Evolutionary conservation across 2,113 vertebrate species (phyloP).

Genomic region (Lucifuga dentata): DNA sequence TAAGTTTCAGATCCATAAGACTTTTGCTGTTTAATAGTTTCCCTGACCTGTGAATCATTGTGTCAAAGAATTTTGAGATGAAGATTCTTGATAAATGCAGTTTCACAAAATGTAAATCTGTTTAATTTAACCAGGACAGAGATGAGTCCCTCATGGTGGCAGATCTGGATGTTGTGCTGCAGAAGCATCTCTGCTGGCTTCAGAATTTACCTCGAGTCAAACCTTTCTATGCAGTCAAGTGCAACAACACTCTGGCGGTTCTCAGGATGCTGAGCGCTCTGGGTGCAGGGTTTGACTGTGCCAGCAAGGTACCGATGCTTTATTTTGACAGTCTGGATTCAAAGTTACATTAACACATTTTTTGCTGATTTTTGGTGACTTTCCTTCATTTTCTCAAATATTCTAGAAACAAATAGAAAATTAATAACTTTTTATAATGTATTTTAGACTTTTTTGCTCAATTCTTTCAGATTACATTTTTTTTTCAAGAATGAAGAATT

Average conservation of each 20-base stretch:
- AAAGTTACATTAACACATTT: no score
- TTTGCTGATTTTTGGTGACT: no score
- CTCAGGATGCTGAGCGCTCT: slow-evolving; percentile 86
- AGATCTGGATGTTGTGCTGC: not conserved
- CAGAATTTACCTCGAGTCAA: slow-evolving; percentile 88
- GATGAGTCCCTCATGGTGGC: slow-evolving; percentile 23
- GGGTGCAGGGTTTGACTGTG: slow-evolving; percentile 91
- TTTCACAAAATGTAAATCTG: not conserved
- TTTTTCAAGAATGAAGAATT: no score
- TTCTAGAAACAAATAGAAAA: no score
- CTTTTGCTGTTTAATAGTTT: no score
- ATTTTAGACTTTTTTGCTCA: no score
- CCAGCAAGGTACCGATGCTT: slow-evolving; percentile 86
- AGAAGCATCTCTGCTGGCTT: slow-evolving; percentile 87
- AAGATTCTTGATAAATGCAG: not conserved
- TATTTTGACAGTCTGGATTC: no score
- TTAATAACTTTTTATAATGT: no score
- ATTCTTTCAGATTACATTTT: no score
- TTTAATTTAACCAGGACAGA: slow-evolving; percentile 20
- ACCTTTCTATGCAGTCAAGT: slow-evolving; percentile 92
- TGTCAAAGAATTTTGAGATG: not conserved
- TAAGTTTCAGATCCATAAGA: no score
- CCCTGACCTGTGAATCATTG: no score
- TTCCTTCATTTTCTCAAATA: no score
- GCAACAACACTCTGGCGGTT: slow-evolving; percentile 87